A percentile compares a stretch with the other conserved stretches of the same genome.
Evolutionary conservation across 2,113 vertebrate genomes (phyloP).

Genomic region (Sclerurus mexicanus): DNA sequence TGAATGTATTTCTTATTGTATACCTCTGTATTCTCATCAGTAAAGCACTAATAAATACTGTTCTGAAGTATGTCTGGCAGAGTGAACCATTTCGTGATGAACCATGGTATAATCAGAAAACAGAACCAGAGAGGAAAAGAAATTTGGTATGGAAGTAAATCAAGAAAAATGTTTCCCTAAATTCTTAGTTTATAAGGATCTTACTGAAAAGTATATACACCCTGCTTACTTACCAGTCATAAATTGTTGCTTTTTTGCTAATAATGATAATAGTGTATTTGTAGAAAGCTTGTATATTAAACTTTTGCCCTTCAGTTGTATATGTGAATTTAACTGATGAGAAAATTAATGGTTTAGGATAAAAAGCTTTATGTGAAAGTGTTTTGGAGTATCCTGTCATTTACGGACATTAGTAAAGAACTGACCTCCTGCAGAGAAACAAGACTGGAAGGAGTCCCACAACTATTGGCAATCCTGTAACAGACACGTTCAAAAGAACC

Average conservation of each 20-base stretch:
- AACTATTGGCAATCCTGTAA: not conserved
- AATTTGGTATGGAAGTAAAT: conserved; percentile 78
- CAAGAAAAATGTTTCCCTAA: not conserved
- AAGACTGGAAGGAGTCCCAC: not conserved
- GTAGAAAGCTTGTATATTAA: not conserved
- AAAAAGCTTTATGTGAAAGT: not conserved
- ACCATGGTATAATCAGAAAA: conserved; percentile 94
- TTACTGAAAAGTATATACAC: not conserved
- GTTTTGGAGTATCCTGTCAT: not conserved
- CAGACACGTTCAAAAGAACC: not conserved
- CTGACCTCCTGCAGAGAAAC: not conserved
- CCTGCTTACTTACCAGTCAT: not conserved
- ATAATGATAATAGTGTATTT: not conserved
- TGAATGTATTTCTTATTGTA: conserved; percentile 94
- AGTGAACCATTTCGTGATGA: conserved; percentile 86
- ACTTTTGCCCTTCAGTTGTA: not conserved
- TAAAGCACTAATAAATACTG: conserved; percentile 92
- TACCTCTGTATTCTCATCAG: conserved; percentile 96
- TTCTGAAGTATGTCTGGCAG: conserved; percentile 93
- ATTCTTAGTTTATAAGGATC: not conserved
- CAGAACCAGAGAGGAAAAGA: conserved; percentile 83
- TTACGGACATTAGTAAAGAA: not conserved
- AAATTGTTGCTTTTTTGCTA: not conserved
- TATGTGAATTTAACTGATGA: not conserved
- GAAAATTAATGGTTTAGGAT: not conserved